Percentiles rank a stretch among this genome's conserved stretches.
Evolutionary conservation across 2,113 vertebrate species (phyloP).

Genomic region (Atrichornis clamosus): DNA sequence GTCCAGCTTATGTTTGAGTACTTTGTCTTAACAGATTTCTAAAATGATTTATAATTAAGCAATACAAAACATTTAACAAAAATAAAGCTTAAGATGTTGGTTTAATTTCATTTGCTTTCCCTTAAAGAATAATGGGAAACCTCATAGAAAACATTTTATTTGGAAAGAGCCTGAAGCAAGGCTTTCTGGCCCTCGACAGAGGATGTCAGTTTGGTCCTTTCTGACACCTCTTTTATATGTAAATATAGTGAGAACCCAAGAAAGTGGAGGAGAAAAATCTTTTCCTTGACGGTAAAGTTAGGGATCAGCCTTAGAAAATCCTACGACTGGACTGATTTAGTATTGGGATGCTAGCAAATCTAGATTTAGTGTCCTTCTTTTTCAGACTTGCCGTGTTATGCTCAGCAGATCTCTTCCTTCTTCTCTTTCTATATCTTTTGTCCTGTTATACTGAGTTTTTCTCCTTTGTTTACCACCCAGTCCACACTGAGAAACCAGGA

Average conservation of each 20-base stretch:
- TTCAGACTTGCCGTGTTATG: not conserved
- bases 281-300: not conserved
- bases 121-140: not conserved
- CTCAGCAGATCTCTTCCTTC: not conserved
- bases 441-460: not conserved
- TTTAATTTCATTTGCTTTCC: not conserved
- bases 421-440: not conserved
- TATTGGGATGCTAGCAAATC: not conserved
- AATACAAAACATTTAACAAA: not conserved
- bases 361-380: not conserved
- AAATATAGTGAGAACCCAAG: not conserved
- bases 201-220: not conserved
- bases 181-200: not conserved
- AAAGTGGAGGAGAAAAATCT: not conserved
- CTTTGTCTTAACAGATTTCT: not conserved
- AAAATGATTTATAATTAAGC: not conserved
- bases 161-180: conserved; percentile 3
- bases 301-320: not conserved
- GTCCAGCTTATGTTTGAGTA: not conserved
- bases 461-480: not conserved
- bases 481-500: not conserved
- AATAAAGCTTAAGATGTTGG: not conserved
- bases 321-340: not conserved
- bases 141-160: not conserved
- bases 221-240: not conserved